phyloP scores from a whole-genome alignment of 2,888 invertebrate genomes.

The Teleogryllus oceanicus region DNA sequence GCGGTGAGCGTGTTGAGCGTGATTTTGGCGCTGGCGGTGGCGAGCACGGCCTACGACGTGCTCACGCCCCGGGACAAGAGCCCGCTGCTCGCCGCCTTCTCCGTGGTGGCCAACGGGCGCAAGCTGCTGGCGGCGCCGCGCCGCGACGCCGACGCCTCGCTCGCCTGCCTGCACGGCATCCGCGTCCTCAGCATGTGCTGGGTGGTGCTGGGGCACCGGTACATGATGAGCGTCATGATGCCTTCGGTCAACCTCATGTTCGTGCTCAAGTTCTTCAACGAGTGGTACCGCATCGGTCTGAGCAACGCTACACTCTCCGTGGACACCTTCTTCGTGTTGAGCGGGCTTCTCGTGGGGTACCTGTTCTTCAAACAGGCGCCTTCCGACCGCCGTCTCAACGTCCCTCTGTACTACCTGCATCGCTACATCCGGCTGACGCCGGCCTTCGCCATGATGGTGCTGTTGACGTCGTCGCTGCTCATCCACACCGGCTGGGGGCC shows the following conservation, averaged over 20 bases:
- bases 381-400: conserved; percentile 45
- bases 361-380: conserved; percentile 44
- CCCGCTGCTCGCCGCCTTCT: conserved; percentile 44
- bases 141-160: conserved; percentile 36
- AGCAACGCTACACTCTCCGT: conserved; percentile 53
- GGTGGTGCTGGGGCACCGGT: conserved; percentile 51
- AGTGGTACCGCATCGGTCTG: conserved; percentile 47
- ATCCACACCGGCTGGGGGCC: background rate
- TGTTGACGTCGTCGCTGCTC: conserved; percentile 18
- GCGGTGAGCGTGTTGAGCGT: background rate
- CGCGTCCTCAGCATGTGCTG: conserved; percentile 51
- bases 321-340: conserved; percentile 62
- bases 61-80: background rate
- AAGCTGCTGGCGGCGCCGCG: conserved; percentile 44
- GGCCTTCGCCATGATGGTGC: conserved; percentile 21
- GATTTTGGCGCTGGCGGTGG: background rate
- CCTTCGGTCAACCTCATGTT: conserved; percentile 46
- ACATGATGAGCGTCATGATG: conserved; percentile 43
- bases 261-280: conserved; percentile 45
- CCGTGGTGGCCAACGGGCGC: conserved; percentile 45
- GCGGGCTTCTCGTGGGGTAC: conserved; percentile 55
- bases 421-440: conserved; percentile 44
- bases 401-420: conserved; percentile 47
- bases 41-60: conserved; percentile 11
- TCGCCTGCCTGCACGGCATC: conserved; percentile 52